These are phyloP conservation scores for Doris montereyensis DNA, from an alignment of 2,888 invertebrate species.

Conservation along the genomic window DNA sequence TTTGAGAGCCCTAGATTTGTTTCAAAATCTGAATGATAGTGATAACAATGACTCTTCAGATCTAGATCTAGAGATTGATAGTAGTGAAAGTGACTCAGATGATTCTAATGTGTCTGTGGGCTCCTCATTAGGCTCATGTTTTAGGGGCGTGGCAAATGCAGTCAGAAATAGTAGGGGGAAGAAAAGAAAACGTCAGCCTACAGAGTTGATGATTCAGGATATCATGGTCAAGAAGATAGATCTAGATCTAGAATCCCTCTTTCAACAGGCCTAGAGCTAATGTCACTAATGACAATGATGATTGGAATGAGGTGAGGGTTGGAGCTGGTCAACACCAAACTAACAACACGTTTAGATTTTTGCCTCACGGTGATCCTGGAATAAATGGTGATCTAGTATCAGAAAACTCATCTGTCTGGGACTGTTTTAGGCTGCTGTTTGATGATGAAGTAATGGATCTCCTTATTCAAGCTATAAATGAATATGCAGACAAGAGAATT, in stretches of 20 bases:
- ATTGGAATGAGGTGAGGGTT: background rate
- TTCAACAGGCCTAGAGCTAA: too few relatives aligned
- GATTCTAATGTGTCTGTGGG: background rate
- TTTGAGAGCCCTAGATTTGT: background rate
- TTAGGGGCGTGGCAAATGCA: background rate
- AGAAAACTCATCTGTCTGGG: background rate
- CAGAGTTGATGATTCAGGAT: too few relatives aligned
- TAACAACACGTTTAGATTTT: background rate
- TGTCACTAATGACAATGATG: background rate
- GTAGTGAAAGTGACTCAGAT: background rate
- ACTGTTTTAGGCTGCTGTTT: constrained; percentile 11
- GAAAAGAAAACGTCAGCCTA: background rate
- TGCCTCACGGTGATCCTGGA: background rate
- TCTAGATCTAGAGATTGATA: background rate
- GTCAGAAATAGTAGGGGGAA: background rate
- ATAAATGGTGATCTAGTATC: background rate
- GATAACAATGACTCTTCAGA: background rate
- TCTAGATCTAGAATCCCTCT: too few relatives aligned
- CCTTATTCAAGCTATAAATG: background rate
- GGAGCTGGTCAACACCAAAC: background rate
- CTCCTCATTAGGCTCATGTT: background rate
- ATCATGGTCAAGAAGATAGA: too few relatives aligned
- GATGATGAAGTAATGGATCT: constrained; percentile 8
- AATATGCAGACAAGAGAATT: constrained; percentile 4
- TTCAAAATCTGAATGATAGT: background rate